Evolutionary conservation across 2,113 vertebrate species (phyloP).

Genomic region (Etia nguti): DNA sequence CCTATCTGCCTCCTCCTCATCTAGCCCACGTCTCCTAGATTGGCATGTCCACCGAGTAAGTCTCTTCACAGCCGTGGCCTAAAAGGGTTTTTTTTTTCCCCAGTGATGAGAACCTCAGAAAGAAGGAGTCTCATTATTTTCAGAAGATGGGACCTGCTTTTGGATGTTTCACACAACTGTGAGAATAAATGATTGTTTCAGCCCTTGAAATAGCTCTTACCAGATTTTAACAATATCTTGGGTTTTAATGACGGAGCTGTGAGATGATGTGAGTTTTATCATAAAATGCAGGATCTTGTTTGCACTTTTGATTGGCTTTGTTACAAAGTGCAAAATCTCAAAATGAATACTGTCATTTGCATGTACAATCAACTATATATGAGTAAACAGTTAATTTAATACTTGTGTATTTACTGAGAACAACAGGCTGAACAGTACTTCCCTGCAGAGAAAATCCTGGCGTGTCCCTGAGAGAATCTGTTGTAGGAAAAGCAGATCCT

Average conservation of each 20-base stretch:
- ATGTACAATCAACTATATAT: not conserved
- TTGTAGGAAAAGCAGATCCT: not conserved
- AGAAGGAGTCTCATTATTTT: conserved; percentile 45
- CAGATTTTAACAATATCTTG: not conserved
- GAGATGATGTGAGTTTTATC: not conserved
- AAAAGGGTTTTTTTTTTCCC: not conserved
- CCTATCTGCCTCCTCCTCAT: conserved; percentile 29
- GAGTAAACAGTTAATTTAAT: not conserved
- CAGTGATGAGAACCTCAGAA: not conserved
- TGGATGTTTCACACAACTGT: not conserved
- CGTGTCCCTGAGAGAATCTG: not conserved
- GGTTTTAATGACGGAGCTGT: not conserved
- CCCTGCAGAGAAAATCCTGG: not conserved
- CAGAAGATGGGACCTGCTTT: not conserved
- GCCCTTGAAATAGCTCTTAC: not conserved
- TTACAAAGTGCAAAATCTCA: not conserved
- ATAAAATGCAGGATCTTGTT: not conserved
- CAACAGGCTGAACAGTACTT: not conserved
- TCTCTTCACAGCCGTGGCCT: conserved; percentile 2
- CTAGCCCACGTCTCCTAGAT: not conserved
- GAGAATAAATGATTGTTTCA: conserved; percentile 1
- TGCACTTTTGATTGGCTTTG: not conserved
- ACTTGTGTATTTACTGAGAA: not conserved
- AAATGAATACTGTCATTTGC: not conserved
- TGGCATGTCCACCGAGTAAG: conserved; percentile 11